Conservation (phyloP, 2,113 vertebrate genomes). For the Parus major region DNA sequence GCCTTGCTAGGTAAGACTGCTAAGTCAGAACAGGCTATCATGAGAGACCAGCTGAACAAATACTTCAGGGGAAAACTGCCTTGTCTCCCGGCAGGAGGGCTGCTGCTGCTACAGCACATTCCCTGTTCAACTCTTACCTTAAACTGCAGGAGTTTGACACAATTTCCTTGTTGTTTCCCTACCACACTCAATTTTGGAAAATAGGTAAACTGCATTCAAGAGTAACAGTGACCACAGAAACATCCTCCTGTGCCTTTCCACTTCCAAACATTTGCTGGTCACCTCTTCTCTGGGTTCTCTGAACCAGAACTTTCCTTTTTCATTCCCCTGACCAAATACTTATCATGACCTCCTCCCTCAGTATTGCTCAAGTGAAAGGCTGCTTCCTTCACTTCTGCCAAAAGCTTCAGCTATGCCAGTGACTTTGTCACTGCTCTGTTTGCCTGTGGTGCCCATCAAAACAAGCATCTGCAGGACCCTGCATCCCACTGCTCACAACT, state of each 20-base stretch:
- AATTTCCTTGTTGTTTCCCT: not conserved
- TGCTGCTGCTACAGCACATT: not conserved
- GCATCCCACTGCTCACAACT: not conserved
- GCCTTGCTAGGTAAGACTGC: not conserved
- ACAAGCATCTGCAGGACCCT: not conserved
- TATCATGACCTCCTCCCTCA: not conserved
- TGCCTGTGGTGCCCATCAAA: not conserved
- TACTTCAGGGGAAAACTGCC: not conserved
- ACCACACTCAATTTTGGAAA: not conserved
- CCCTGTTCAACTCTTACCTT: not conserved
- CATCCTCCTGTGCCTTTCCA: not conserved
- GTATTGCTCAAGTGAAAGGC: not conserved
- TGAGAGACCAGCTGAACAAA: not conserved
- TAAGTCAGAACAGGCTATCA: not conserved
- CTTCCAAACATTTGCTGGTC: not conserved
- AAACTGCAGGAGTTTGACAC: not conserved
- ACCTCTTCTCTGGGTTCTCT: not conserved
- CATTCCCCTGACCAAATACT: not conserved
- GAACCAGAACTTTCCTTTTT: not conserved
- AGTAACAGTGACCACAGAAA: not conserved
- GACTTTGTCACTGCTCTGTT: not conserved
- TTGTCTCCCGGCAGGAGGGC: not conserved
- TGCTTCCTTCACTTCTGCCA: not conserved
- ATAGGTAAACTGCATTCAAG: not conserved
- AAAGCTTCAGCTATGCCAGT: not conserved